Conservation (phyloP, 2,888 invertebrate species). For the Vanessa cardui region DNA sequence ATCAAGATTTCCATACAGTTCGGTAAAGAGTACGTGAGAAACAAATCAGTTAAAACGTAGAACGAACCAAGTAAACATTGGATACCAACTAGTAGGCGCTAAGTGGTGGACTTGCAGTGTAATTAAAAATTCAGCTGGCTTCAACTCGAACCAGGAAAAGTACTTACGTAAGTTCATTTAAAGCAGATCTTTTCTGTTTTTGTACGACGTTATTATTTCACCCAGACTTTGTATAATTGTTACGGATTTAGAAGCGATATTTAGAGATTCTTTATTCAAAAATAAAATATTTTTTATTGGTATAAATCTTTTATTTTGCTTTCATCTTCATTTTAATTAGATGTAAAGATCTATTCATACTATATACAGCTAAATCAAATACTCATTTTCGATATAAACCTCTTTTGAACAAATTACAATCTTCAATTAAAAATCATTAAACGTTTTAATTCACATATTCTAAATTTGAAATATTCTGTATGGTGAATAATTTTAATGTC, state of each 20-base stretch:
- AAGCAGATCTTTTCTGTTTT: conserved; percentile 26
- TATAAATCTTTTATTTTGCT: not conserved
- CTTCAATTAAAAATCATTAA: too few species aligned
- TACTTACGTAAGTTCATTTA: conserved; percentile 53
- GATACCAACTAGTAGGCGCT: conserved; percentile 57
- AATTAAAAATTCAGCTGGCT: conserved; percentile 75
- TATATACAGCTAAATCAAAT: too few species aligned
- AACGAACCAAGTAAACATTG: conserved; percentile 61
- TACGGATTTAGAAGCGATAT: conserved; percentile 21
- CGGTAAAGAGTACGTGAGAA: conserved; percentile 4
- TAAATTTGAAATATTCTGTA: too few species aligned
- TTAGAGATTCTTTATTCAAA: conserved; percentile 7
- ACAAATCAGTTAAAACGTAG: conserved; percentile 50
- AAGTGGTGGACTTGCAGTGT: conserved; percentile 72
- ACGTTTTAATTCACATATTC: too few species aligned
- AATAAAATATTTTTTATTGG: not conserved
- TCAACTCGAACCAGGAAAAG: conserved; percentile 58
- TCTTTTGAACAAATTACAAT: too few species aligned
- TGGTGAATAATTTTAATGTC: too few species aligned
- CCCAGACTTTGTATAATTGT: conserved; percentile 22
- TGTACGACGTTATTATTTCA: conserved; percentile 24
- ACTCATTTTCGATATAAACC: too few species aligned
- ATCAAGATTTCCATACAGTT: not conserved
- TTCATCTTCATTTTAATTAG: not conserved
- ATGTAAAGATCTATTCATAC: too few species aligned